A percentile compares a stretch with the other conserved stretches of the same genome.
Conservation (phyloP, 2,888 invertebrate genomes). For the Poecilobothrus nobilitatus region DNA sequence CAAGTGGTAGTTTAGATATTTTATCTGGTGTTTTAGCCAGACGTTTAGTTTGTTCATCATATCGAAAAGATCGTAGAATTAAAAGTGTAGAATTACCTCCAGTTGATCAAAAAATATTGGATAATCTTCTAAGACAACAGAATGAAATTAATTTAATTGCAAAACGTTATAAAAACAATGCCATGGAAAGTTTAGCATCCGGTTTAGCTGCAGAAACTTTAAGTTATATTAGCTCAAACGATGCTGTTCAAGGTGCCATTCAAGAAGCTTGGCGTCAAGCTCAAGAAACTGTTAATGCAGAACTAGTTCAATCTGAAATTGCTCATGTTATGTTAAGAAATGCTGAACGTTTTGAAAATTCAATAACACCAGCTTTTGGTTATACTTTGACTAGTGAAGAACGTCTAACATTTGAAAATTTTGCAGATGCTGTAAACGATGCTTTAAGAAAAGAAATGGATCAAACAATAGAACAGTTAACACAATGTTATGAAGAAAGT, state of each 20-base stretch:
- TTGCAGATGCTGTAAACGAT: slow-evolving; percentile 66
- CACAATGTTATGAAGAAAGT: slow-evolving; percentile 57
- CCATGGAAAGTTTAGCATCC: slow-evolving; percentile 60
- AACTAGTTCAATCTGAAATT: slow-evolving; percentile 68
- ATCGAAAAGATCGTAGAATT: slow-evolving; percentile 30
- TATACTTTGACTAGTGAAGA: slow-evolving; percentile 60
- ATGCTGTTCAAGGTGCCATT: slow-evolving; percentile 57
- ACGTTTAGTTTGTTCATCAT: slow-evolving; percentile 50
- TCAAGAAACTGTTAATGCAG: slow-evolving; percentile 63
- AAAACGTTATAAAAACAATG: slow-evolving; percentile 58
- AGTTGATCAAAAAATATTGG: slow-evolving; percentile 42
- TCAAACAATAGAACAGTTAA: slow-evolving; percentile 58
- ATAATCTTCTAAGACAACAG: slow-evolving; percentile 48
- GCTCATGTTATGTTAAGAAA: slow-evolving; percentile 63
- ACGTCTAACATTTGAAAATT: slow-evolving; percentile 61
- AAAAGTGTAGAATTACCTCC: slow-evolving; percentile 48
- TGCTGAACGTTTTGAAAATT: slow-evolving; percentile 58
- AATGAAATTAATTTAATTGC: slow-evolving; percentile 54
- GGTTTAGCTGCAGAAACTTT: slow-evolving; percentile 62
- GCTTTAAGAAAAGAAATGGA: slow-evolving; percentile 65
- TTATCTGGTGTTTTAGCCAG: slow-evolving; percentile 68
- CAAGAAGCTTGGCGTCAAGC: slow-evolving; percentile 69
- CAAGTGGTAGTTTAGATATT: slow-evolving; percentile 54
- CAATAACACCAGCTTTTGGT: slow-evolving; percentile 49
- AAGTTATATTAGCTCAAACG: slow-evolving; percentile 48